phyloP scores from a whole-genome alignment of 2,888 invertebrate genomes.

The Dryococelus australis region DNA sequence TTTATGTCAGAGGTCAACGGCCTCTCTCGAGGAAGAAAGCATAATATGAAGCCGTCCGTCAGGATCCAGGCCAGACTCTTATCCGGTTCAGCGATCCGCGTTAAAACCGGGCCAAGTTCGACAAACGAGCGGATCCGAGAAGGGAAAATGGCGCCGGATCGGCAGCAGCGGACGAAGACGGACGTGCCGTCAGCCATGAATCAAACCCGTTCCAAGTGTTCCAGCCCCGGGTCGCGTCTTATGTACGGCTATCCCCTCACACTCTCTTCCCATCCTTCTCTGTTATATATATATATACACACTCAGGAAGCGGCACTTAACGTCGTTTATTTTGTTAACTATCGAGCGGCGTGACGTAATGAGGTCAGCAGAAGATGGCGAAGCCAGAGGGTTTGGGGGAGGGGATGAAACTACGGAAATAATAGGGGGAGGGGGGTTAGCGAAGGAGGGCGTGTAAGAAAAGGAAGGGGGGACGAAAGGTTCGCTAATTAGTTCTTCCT shows the following conservation, averaged over 20 bases:
- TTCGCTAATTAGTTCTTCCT: constrained; percentile 16
- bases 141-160: neutral
- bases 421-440: neutral
- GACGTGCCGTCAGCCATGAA: neutral
- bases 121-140: neutral
- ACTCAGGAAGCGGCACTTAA: constrained; percentile 20
- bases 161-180: neutral
- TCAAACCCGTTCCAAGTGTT: neutral
- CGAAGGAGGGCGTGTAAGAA: neutral
- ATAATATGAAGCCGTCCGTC: neutral
- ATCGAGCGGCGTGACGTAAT: constrained; percentile 23
- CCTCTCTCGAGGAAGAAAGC: neutral
- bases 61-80: neutral
- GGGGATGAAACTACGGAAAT: neutral
- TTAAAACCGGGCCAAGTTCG: neutral
- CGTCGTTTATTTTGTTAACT: constrained; percentile 31
- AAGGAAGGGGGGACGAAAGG: neutral
- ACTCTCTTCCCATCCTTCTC: neutral
- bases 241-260: neutral
- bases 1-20: neutral
- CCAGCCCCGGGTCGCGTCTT: neutral
- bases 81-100: neutral
- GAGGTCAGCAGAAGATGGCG: constrained; percentile 22
- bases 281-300: neutral
- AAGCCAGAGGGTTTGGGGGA: neutral